Evolutionary conservation across 1,140 invertebrate species (phyloP).

Genomic region (Bombus polaris): DNA sequence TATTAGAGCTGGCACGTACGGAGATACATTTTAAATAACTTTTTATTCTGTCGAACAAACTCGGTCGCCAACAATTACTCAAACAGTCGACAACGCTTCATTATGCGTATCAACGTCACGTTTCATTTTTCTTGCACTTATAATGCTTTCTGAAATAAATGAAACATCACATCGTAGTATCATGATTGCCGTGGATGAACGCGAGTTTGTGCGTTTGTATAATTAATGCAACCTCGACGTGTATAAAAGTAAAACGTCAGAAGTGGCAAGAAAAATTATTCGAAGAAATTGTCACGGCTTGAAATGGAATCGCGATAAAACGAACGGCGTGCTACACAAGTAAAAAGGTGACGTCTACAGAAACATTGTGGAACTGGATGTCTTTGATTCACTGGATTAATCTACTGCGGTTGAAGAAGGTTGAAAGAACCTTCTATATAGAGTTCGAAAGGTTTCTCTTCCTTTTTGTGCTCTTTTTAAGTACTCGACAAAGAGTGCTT

Average conservation of each 20-base stretch:
- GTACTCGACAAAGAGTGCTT: neutral
- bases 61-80: neutral
- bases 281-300: neutral
- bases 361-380: conserved; percentile 13
- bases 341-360: neutral
- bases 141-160: neutral
- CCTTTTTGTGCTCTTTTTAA: neutral
- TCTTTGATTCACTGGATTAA: conserved; percentile 14
- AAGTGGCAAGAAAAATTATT: neutral
- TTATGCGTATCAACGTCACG: neutral
- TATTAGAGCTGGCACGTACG: too few relatives aligned
- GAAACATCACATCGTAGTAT: neutral
- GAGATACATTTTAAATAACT: neutral
- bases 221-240: neutral
- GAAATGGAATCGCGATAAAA: conserved; percentile 5
- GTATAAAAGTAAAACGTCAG: neutral
- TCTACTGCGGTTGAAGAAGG: neutral
- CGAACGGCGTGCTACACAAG: neutral
- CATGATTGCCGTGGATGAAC: neutral
- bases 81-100: neutral
- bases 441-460: neutral
- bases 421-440: neutral
- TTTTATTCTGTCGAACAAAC: neutral
- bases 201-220: neutral
- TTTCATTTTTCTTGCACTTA: neutral